Base-by-base conservation (phyloP, 92 coral and sea anemone species). In the Isaurus tuberculatus region DNA sequence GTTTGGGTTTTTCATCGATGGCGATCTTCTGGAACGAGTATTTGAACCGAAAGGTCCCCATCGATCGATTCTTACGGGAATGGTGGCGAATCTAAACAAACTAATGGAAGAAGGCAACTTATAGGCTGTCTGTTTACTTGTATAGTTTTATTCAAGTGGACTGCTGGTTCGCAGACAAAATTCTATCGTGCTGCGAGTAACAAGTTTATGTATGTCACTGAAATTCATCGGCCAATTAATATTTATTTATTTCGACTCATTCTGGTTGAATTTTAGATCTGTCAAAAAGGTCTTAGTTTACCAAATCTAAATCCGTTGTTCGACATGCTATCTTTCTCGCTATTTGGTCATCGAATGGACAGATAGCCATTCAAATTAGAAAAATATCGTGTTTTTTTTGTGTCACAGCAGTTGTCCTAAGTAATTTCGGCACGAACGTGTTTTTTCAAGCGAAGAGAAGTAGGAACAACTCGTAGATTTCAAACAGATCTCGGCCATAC, bases 81-180 rank as follows among this genome's bases (percentile, higher is more conserved):
- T 97, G 57, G 99, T 89, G 2, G 97, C 86, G 61, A 93, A 87
- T 33, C 85, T 97, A 63, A 97, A 97, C 87, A 97, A 92, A 53
- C 91, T 97, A 31, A 94, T 97, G 98, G 99, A 97, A 44, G 96
- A 94, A 28, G 99, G 98, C 10, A 91, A 83, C 83, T 73, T 97
- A 79, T 97, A 94, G 88, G 40, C 53, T 70, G n/a, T 48, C 20
- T 44, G 37, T 68, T 68, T 65, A 57, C 37, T 53, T 49, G 73
- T 74, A 28, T 29, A 51, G 27, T 57, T 57, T 23, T 55, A 40
- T 33, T 60, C 53, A 20, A 77, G 70, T 58, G 82, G 60, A 55
- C 51, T 32, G 9, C 22, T 15, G 43, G 48, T 17, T 16, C 19
- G 36, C 51, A 51, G 37, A 22, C 16, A 22, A 49, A 63, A 73